A percentile compares a stretch with the other conserved stretches of the same genome.
phyloP scores from a whole-genome alignment of 2,113 vertebrate genomes.

The Suricata suricatta region DNA sequence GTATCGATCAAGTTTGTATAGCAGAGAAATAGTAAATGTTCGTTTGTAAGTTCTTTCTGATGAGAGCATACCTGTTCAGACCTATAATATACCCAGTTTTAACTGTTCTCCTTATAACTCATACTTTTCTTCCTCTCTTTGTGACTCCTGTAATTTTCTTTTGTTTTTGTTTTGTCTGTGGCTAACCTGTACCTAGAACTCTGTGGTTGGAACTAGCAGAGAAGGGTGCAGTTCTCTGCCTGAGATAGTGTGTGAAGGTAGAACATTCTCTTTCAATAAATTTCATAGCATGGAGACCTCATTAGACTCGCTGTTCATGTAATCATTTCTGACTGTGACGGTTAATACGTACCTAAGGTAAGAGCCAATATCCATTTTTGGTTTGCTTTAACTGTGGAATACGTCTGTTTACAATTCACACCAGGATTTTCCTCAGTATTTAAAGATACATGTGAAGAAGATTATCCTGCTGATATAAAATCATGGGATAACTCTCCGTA shows the following conservation, averaged over 20 bases:
- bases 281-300: constrained; percentile 79
- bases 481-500: neutral
- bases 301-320: neutral
- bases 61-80: neutral
- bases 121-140: constrained; percentile 71
- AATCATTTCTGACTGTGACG: constrained; percentile 26
- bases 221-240: constrained; percentile 85
- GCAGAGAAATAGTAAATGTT: neutral
- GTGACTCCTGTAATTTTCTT: constrained; percentile 79
- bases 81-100: neutral
- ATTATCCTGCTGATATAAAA: neutral
- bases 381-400: neutral
- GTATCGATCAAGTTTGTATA: neutral
- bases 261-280: constrained; percentile 75
- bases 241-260: constrained; percentile 88
- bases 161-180: constrained; percentile 80
- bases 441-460: neutral
- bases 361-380: constrained; percentile 84
- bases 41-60: neutral
- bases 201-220: constrained; percentile 87
- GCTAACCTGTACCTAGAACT: constrained; percentile 85
- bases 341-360: constrained; percentile 6
- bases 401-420: neutral
- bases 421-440: neutral
- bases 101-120: constrained; percentile 71